A percentile compares a stretch with the other conserved stretches of the same genome.
phyloP scores from a whole-genome alignment of 1,140 invertebrate species.

The Tigriopus japonicus region DNA sequence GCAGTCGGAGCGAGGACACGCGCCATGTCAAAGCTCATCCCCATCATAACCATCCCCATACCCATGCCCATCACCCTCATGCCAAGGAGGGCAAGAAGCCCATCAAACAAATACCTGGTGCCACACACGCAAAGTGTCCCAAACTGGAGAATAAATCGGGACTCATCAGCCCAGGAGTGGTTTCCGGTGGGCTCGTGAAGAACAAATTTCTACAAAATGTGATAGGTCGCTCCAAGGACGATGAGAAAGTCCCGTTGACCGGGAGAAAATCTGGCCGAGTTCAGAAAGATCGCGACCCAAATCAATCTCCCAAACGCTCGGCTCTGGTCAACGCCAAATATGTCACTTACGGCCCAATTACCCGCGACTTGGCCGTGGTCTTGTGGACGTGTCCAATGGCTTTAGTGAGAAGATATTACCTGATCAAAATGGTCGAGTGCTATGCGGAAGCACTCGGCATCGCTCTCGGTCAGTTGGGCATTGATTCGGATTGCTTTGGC shows the following conservation, averaged over 20 bases:
- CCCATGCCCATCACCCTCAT: neutral
- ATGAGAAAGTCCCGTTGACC: constrained; percentile 1
- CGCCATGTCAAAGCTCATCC: neutral
- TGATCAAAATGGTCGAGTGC: constrained; percentile 10
- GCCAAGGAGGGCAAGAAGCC: neutral
- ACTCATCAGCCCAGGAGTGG: neutral
- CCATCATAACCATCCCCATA: neutral
- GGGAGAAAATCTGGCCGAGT: neutral
- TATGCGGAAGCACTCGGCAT: constrained; percentile 11
- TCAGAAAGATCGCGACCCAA: constrained; percentile 3
- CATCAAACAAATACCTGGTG: neutral
- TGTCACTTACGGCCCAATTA: constrained; percentile 10
- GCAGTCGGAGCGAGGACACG: neutral
- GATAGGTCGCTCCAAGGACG: constrained; percentile 5
- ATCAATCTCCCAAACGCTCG: neutral
- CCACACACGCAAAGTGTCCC: neutral
- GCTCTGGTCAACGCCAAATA: constrained; percentile 14
- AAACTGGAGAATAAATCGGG: constrained; percentile 1
- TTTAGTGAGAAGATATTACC: constrained; percentile 7
- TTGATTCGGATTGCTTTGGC: constrained; percentile 11
- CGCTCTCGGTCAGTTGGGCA: constrained; percentile 7
- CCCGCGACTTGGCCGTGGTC: constrained; percentile 8
- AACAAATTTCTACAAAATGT: neutral
- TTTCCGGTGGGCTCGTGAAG: neutral
- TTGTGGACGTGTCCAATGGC: neutral